Base-by-base conservation (phyloP, 2,797 vertebrate genomes). In the Notamacropus eugenii region DNA sequence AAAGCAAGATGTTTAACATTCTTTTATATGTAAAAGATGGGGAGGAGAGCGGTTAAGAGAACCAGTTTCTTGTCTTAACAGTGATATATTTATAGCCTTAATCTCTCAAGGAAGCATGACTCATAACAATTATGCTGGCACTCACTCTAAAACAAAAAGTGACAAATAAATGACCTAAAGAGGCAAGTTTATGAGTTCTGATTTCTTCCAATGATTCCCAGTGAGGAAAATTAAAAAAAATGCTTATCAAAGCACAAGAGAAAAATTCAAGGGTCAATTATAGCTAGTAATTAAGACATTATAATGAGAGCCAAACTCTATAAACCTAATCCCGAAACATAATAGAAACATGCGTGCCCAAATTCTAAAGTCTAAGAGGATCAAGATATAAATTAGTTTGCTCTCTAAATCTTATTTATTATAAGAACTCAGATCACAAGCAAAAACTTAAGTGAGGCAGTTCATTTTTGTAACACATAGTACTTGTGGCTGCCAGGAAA, bases 131-230 rank as follows among this genome's bases (percentile, higher is more conserved):
- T 94, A 0, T 54, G 92, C 1, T 93, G 40, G 91, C 29, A 96
- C 16, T 50, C n/a, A 67, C 54, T 94, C 67, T 96, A 91, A 97
- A 93, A 97, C 90, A 95, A 92, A 34, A 40, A 8, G 40, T 87
- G n/a, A 24, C 2, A 11, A 34, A 67, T 93, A 95, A 96, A 29
- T 56, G n/a, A 13, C 90, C 55, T 93, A 54, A 90, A 54, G 93
- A 87, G 40, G 96, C 62, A 95, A 27, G 31, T 95, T 93, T 57
- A 96, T 94, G 52, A 93, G 90, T 82, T 40, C 0, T 92, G 54
- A 96, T 93, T 96, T 92, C 62, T 95, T 93, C 67, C 74, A 57
- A 93, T 54, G 34, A 87, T 11, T 87, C 5, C 67, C 91, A 54
- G 40, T 55, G 56, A 82, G 22, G n/a, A 92, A 46, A 90, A 92